phyloP scores from a whole-genome alignment of 2,113 vertebrate species.

The Stictonetta naevosa region DNA sequence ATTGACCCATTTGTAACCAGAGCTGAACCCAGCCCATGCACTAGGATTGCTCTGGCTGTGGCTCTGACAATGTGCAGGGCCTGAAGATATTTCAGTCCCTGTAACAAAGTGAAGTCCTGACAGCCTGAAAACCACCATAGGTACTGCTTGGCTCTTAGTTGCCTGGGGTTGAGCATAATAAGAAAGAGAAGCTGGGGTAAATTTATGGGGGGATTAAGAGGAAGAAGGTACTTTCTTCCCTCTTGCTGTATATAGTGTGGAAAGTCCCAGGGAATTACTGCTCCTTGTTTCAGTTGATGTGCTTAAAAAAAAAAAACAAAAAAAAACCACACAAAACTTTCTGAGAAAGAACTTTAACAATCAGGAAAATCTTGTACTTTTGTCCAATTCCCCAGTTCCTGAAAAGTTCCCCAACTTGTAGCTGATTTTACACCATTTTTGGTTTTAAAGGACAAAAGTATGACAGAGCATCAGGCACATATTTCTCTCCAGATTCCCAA shows the following conservation, averaged over 20 bases:
- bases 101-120: background rate
- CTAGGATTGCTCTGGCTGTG: background rate
- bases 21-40: background rate
- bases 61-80: background rate
- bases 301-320: background rate
- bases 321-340: background rate
- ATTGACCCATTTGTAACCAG: constrained; percentile 42
- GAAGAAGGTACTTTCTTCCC: constrained; percentile 29
- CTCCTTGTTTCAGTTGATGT: background rate
- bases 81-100: background rate
- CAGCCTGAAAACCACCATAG: background rate
- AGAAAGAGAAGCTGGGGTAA: constrained; percentile 3
- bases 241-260: background rate
- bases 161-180: background rate
- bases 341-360: constrained; percentile 4
- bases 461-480: background rate
- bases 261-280: constrained; percentile 51
- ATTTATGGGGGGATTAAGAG: background rate
- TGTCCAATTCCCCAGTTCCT: background rate
- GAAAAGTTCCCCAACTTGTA: background rate
- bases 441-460: background rate
- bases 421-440: background rate
- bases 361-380: background rate
- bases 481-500: background rate
- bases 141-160: background rate